A percentile compares a stretch with the other conserved stretches of the same genome.
Conservation (phyloP, 23 tunicate genomes). For the Clavelina lepadiformis region DNA sequence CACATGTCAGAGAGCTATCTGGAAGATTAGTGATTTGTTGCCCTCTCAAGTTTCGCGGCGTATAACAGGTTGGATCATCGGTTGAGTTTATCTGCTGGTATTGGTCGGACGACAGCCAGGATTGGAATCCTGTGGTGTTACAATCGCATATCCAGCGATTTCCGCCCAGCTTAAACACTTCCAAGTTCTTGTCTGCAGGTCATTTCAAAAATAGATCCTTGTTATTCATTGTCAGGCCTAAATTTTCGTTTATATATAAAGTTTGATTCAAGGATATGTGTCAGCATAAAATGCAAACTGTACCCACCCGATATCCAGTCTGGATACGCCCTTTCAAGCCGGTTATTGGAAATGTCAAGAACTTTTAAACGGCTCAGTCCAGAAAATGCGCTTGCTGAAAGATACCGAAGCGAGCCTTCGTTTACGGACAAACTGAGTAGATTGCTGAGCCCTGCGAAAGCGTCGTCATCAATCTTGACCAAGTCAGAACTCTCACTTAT, state of each 20-base stretch:
- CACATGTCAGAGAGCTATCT: slow-evolving; percentile 2
- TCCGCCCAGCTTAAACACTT: slow-evolving; percentile 2
- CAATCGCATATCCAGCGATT: slow-evolving; percentile 17
- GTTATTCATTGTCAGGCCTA: too few species aligned
- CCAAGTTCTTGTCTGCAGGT: neutral
- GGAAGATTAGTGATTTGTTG: neutral
- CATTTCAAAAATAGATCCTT: neutral
- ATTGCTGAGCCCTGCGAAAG: too few species aligned
- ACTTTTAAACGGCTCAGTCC: neutral
- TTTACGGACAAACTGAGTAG: too few species aligned
- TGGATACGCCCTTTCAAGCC: neutral
- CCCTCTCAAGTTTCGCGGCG: slow-evolving; percentile 4
- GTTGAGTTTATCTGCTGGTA: neutral
- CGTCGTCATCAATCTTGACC: neutral
- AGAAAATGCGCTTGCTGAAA: too few species aligned
- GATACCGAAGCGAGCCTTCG: too few species aligned
- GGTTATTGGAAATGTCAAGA: neutral
- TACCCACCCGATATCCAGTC: neutral
- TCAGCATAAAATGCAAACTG: too few species aligned
- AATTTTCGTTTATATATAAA: too few species aligned
- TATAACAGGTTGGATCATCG: slow-evolving; percentile 5
- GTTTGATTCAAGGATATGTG: too few species aligned
- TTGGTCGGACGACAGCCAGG: neutral
- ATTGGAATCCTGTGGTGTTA: neutral
- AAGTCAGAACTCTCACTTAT: neutral